Evolutionary conservation across 2,888 invertebrate species (phyloP).

Genomic region (Horisme vitalbata): DNA sequence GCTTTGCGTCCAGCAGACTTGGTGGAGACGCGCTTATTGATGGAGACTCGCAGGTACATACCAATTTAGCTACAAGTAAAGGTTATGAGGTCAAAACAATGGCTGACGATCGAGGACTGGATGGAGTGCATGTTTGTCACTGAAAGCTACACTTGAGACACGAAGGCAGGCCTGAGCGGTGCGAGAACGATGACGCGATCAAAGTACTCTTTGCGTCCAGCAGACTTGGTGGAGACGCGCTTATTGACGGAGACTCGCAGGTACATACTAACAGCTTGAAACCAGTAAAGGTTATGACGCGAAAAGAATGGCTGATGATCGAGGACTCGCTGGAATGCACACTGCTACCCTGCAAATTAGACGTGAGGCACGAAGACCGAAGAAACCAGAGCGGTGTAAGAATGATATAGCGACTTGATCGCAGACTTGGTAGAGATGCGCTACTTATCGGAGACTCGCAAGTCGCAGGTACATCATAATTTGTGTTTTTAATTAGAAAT

Average conservation of each 20-base stretch:
- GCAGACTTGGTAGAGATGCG: conserved; percentile 87
- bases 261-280: conserved; percentile 57
- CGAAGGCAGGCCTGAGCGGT: conserved; percentile 88
- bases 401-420: conserved; percentile 84
- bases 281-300: conserved; percentile 79
- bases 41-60: conserved; percentile 86
- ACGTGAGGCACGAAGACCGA: conserved; percentile 88
- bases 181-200: conserved; percentile 84
- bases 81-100: conserved; percentile 89
- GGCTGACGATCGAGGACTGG: conserved; percentile 93
- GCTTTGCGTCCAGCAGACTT: conserved; percentile 87
- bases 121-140: conserved; percentile 87
- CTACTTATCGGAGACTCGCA: conserved; percentile 86
- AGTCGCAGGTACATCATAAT: conserved; percentile 82
- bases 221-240: conserved; percentile 87
- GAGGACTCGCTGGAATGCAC: conserved; percentile 92
- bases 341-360: conserved; percentile 87
- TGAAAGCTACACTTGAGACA: conserved; percentile 88
- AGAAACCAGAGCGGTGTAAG: conserved; percentile 87
- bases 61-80: background rate
- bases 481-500: too few species aligned
- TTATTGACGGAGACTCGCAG: conserved; percentile 87
- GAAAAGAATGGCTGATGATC: conserved; percentile 89
- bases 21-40: conserved; percentile 88
- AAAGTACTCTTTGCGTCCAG: conserved; percentile 88